Evolutionary conservation across 2,888 invertebrate genomes (phyloP).

Genomic region (Mactromeris polynyma): DNA sequence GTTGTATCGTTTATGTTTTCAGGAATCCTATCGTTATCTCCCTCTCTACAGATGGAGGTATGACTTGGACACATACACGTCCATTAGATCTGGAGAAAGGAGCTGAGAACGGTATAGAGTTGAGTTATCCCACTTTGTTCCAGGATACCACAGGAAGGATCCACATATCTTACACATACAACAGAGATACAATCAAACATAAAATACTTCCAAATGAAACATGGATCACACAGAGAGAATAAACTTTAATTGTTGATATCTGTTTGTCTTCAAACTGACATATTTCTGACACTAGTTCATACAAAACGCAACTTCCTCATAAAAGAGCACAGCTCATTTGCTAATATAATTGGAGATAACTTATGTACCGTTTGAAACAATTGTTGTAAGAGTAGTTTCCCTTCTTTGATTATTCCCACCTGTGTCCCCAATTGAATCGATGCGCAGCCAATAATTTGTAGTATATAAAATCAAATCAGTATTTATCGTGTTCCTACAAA

Average conservation of each 20-base stretch:
- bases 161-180: constrained; percentile 64
- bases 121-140: constrained; percentile 63
- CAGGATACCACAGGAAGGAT: constrained; percentile 57
- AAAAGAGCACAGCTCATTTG: no score
- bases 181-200: constrained; percentile 66
- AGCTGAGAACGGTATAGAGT: constrained; percentile 32
- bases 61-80: constrained; percentile 58
- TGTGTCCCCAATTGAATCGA: no score
- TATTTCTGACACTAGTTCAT: no score
- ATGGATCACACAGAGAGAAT: constrained; percentile 47
- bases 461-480: no score
- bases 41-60: constrained; percentile 31
- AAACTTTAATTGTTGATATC: not conserved
- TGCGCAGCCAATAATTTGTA: no score
- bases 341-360: no score
- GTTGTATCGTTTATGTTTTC: not conserved
- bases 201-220: constrained; percentile 60
- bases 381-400: no score
- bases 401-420: no score
- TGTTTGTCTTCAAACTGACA: no score
- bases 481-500: no score
- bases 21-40: constrained; percentile 44
- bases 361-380: no score
- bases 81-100: constrained; percentile 27
- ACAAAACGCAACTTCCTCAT: no score